Base-by-base conservation (phyloP, 1,140 invertebrate species). In the Atta cephalotes region DNA sequence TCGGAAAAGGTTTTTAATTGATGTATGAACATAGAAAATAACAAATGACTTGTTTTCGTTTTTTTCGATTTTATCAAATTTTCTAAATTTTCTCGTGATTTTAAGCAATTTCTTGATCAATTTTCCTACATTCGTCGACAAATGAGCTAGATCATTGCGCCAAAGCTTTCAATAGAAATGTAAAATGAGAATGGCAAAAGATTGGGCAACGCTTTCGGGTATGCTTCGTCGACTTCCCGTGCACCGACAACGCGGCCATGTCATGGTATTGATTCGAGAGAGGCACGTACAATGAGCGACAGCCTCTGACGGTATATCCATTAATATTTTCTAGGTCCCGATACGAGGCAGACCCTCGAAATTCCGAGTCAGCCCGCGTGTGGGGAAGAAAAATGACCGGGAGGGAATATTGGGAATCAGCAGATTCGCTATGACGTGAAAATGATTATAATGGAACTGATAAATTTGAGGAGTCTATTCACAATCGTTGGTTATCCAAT, bases 241-340 rank as follows among this genome's bases (percentile, higher is more conserved):
- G 89, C 84, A 91, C 87, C 89, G 89, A 92, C 89, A 93, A 90
- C 90, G 88, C 91, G 89, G 86, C 88, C 85, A 91, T 85, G 79
- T 89, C 28, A 71, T 88, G 79, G 86, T 91, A 91, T 91, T 85
- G 90, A 89, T 91, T 91, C 88, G 88, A 60, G 86, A 86, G 88
- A 85, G 87, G 51, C 87, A 84, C 89, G 89, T 84, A 93, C 92
- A 93, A 93, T 91, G 88, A 93, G 78, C 85, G 90, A 89, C 89
- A 89, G 87, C 49, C 71, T 65, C 84, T 76, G 79, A 89, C 84
- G 84, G 86, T 87, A 77, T 79, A 91, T 90, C 92, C 90, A 92
- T 93, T 92, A 90, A 93, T 93, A 92, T 92, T 93, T 92, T 85
- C 86, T 84, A 65, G 62, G 9, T 62, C 66, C 62, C 77, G 88